A percentile compares a stretch with the other conserved stretches of the same genome.
Evolutionary conservation across 2,888 invertebrate genomes (phyloP).

Genomic region (Caenorhabditis sp.): DNA sequence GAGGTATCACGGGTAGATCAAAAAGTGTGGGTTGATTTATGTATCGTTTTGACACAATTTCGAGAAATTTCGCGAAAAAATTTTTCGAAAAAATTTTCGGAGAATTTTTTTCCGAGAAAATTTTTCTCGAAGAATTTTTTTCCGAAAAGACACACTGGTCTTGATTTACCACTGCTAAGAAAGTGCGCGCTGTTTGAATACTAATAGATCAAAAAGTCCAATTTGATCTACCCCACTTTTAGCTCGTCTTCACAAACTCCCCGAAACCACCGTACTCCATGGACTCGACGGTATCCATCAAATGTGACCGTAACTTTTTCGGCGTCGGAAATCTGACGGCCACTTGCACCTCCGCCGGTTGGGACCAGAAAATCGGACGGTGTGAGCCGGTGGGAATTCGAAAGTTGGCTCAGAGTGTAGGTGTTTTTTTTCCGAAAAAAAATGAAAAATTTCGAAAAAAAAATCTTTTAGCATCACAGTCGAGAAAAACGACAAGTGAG

Average conservation of each 20-base stretch:
- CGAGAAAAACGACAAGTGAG: constrained; percentile 53
- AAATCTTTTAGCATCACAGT: constrained; percentile 27
- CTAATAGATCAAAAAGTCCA: too few species aligned
- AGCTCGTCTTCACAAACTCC: constrained; percentile 59
- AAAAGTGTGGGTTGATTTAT: too few species aligned
- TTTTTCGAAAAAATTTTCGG: too few species aligned
- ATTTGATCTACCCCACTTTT: too few species aligned
- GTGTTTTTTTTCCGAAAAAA: not conserved
- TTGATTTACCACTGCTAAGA: too few species aligned
- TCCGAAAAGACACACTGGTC: too few species aligned
- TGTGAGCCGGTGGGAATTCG: constrained; percentile 59
- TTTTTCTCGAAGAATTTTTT: too few species aligned
- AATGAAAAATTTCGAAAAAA: not conserved
- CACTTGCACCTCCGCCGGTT: constrained; percentile 62
- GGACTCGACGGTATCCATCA: constrained; percentile 49
- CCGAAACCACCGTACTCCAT: constrained; percentile 51
- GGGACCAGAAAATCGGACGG: constrained; percentile 60
- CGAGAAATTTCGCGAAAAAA: too few species aligned
- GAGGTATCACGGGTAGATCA: constrained; percentile 18
- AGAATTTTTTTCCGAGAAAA: too few species aligned
- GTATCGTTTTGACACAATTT: too few species aligned
- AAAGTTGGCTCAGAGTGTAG: constrained; percentile 41
- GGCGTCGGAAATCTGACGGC: constrained; percentile 58
- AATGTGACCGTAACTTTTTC: constrained; percentile 57
- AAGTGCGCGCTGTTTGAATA: too few species aligned